These are phyloP conservation scores for Nothocercus julius DNA, from an alignment of 2,113 vertebrate genomes.

Conservation along the genomic window DNA sequence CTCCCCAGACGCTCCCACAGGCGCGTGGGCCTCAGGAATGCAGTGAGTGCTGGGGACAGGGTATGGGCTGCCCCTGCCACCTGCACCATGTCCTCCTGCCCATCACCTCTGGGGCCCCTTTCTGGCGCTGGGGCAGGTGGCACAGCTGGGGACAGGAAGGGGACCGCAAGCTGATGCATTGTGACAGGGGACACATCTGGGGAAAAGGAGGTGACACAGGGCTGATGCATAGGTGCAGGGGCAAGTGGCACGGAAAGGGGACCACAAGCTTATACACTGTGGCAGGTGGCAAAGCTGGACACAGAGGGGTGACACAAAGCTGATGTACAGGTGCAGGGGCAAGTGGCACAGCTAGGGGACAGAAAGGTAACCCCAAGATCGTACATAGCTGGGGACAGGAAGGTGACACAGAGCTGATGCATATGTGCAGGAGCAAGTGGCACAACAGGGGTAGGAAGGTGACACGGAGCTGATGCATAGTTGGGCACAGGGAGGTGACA, in stretches of 20 bases:
- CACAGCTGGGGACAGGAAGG: not conserved
- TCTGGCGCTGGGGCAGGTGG: accelerated
- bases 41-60: not conserved
- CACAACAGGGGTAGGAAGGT: not conserved
- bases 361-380: not conserved
- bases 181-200: not conserved
- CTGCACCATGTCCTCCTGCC: not conserved
- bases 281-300: not conserved
- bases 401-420: not conserved
- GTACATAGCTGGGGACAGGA: not conserved
- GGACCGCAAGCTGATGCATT: not conserved
- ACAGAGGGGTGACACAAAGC: not conserved
- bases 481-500: accelerated
- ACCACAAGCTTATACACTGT: not conserved
- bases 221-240: not conserved
- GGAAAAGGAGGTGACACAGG: not conserved
- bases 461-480: not conserved
- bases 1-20: not conserved
- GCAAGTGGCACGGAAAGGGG: not conserved
- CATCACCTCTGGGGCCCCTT: not conserved
- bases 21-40: accelerated
- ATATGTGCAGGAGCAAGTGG: not conserved
- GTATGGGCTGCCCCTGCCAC: accelerated
- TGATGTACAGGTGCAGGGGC: not conserved
- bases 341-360: not conserved